Base-by-base conservation (phyloP, 1,140 invertebrate species). In the Liolophura sinensis region DNA sequence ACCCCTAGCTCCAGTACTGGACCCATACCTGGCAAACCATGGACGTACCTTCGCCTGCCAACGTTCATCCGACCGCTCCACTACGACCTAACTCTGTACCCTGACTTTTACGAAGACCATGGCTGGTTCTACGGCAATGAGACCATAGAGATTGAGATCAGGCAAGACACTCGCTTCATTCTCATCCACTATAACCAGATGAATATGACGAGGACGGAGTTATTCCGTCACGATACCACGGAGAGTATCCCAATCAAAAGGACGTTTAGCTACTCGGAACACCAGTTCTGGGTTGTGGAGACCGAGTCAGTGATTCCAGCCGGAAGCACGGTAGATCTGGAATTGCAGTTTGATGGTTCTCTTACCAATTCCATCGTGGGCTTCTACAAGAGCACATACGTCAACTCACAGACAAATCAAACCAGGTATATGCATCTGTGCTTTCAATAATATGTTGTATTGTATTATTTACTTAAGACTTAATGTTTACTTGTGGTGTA, bases 371-470 rank as follows among this genome's bases (percentile, higher is more conserved):
- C 89, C 56, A 91, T 92, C 63, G 88, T 90, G 22, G 93, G 93
- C 1, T 90, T 95, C 73, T 95, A 95, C 80, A 88, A 89, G 54
- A 93, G 92, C 78, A 86, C 84, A 31, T 94, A 95, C 79, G 86
- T 85, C 52, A 89, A 90, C 72, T 76, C 73, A 1, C 79, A 65
- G 49, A 85, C 78, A 0, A 89, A 89, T 0, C 24, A 80, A 65
- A 73, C 67, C 51, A 80, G 78, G 81, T 73, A 78, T 86, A 76
- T 1, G 27, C 60, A 16, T 52, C 25, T 27, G 6, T 27, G 9
- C 12, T 22, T 47, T 24, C 49, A 48, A 61, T 61, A 3, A n/a
- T n/a, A n/a, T 50, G n/a, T 50, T 50, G 49, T 50, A 50, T 50
- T 15, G 14, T 14, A 58, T 25, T 15, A 20, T 14, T 15, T n/a